Evolutionary conservation across 92 coral and sea anemone genomes (phyloP).

Genomic region (Epizoanthus scotinus): DNA sequence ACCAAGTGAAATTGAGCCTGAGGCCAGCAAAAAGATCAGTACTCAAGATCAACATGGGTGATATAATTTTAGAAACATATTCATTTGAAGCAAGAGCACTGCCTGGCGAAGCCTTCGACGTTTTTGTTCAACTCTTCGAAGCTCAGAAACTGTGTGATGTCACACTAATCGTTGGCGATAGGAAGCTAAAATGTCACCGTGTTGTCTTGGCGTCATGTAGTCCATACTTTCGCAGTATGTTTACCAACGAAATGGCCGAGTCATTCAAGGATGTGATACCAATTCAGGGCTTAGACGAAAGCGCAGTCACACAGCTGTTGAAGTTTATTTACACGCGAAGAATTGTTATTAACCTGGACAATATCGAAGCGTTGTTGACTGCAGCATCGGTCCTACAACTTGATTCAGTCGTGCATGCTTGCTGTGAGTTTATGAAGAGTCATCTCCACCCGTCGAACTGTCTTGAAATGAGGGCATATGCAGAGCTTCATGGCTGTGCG

Average conservation of each 20-base stretch:
- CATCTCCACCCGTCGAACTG: constrained; percentile 93
- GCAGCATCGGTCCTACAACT: constrained; percentile 93
- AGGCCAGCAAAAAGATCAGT: no score
- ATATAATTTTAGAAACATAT: constrained; percentile 71
- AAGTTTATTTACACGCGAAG: constrained; percentile 89
- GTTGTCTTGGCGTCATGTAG: constrained; percentile 93
- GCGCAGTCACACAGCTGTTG: constrained; percentile 78
- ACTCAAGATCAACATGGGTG: constrained; percentile 58
- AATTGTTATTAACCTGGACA: constrained; percentile 81
- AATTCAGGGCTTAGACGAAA: constrained; percentile 88
- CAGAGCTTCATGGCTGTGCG: constrained; percentile 87
- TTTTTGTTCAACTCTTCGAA: constrained; percentile 72
- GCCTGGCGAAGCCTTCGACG: constrained; percentile 74
- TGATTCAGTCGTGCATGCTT: constrained; percentile 89
- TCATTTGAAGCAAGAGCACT: constrained; percentile 71
- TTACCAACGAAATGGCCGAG: constrained; percentile 91
- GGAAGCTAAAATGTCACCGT: constrained; percentile 85
- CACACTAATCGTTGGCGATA: constrained; percentile 76
- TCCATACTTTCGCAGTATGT: constrained; percentile 96
- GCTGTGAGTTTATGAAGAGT: constrained; percentile 91
- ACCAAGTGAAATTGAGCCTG: no score
- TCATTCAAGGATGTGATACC: constrained; percentile 72
- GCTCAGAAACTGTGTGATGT: constrained; percentile 92
- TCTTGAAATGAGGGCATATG: constrained; percentile 90
- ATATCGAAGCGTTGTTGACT: constrained; percentile 85